These are phyloP conservation scores for Helicoverpa zea DNA, from an alignment of 1,140 invertebrate genomes.

Conservation along the genomic window DNA sequence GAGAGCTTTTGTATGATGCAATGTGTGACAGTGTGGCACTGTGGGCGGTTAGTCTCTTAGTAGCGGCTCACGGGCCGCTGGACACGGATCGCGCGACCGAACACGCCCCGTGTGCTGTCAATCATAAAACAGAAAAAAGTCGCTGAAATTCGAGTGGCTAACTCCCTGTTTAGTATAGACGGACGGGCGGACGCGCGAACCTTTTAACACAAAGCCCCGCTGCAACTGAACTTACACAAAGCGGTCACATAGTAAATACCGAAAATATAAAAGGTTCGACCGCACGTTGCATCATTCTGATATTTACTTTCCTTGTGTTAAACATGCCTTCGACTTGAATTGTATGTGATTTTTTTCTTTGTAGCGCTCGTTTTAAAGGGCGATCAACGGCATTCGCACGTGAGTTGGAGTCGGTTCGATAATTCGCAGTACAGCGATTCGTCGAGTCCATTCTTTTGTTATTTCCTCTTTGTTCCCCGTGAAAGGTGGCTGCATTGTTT, in stretches of 20 bases:
- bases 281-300: conserved; percentile 45
- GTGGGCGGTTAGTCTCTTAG: conserved; percentile 78
- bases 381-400: conserved; percentile 64
- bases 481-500: conserved; percentile 83
- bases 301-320: conserved; percentile 48
- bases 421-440: conserved; percentile 78
- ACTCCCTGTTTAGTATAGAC: conserved; percentile 74
- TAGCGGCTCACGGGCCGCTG: conserved; percentile 77
- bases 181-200: conserved; percentile 60
- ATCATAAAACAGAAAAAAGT: conserved; percentile 84
- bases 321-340: conserved; percentile 45
- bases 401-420: conserved; percentile 69
- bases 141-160: conserved; percentile 76
- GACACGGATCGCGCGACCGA: conserved; percentile 81
- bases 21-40: conserved; percentile 74
- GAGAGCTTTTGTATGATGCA: conserved; percentile 68
- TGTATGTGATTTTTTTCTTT: conserved; percentile 56
- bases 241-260: conserved; percentile 60
- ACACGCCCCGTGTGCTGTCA: conserved; percentile 84
- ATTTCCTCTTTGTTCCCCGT: conserved; percentile 79
- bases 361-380: conserved; percentile 61
- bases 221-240: conserved; percentile 64
- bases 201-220: conserved; percentile 66
- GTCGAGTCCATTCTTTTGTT: conserved; percentile 80
- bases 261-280: conserved; percentile 51